Percentiles rank a stretch among this genome's conserved stretches.
Conservation (phyloP, 2,113 vertebrate genomes). For the Gymnorhina tibicen region DNA sequence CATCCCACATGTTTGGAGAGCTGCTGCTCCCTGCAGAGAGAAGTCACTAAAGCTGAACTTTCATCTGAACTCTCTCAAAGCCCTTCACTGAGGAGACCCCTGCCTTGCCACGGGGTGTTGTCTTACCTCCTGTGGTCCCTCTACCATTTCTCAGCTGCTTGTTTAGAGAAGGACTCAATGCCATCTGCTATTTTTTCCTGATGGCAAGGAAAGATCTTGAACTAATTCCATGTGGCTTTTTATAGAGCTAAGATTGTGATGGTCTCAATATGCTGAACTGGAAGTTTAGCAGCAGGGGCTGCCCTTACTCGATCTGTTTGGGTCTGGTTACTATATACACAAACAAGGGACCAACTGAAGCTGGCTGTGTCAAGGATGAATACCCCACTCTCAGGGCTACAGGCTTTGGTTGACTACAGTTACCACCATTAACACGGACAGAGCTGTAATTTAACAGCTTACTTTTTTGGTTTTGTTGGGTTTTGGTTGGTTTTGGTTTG, state of each 20-base stretch:
- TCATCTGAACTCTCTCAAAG: neutral
- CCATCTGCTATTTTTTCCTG: constrained; percentile 31
- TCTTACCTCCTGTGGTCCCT: neutral
- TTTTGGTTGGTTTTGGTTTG: neutral
- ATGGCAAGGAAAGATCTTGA: constrained; percentile 6
- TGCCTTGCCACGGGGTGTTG: neutral
- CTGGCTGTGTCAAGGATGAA: neutral
- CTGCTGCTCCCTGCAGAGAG: neutral
- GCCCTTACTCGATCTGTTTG: neutral
- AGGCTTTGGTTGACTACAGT: neutral
- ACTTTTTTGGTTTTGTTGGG: neutral
- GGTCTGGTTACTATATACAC: neutral
- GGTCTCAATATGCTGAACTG: neutral
- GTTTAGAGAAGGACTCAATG: neutral
- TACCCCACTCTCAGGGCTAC: neutral
- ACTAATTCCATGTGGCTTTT: constrained; percentile 10
- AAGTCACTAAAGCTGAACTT: neutral
- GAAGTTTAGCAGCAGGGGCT: neutral
- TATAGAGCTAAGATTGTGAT: constrained; percentile 25
- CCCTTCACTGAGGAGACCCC: neutral
- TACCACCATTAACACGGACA: neutral
- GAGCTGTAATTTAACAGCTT: neutral
- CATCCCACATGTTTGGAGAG: neutral
- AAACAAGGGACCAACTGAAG: neutral
- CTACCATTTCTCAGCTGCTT: neutral